Percentiles rank a stretch among this genome's conserved stretches.
Conservation (phyloP, 92 coral and sea anemone genomes). For the Epizoanthus stellaris region DNA sequence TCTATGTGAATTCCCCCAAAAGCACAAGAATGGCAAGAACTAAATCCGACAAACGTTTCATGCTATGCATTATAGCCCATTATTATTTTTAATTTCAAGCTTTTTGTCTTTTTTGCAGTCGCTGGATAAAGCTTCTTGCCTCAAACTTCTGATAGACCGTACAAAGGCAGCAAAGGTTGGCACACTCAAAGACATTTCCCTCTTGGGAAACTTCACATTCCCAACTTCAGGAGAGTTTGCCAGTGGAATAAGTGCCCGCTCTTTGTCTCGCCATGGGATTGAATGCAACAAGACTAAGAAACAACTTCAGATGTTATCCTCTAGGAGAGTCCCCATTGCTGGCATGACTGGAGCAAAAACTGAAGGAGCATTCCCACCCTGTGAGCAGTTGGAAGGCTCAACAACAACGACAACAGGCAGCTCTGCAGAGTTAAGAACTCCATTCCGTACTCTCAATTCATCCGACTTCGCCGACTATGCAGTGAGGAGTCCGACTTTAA, state of each 20-base stretch:
- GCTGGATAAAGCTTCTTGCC: conserved; percentile 1
- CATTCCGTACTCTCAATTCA: no score
- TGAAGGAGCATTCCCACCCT: background rate
- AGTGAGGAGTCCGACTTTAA: no score
- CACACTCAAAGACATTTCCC: conserved; percentile 50
- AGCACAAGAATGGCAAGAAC: no score
- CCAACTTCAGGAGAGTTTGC: conserved; percentile 6
- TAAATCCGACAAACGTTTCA: no score
- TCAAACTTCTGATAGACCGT: background rate
- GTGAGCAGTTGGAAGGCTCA: background rate
- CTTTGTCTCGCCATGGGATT: conserved; percentile 48
- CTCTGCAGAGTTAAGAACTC: background rate
- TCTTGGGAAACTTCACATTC: conserved; percentile 44
- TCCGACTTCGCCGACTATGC: no score
- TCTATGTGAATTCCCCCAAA: no score
- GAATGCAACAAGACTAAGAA: conserved; percentile 7
- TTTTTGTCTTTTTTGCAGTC: background rate
- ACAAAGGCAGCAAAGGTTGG: background rate
- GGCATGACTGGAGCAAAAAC: conserved; percentile 42
- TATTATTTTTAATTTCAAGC: no score
- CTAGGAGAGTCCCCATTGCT: conserved; percentile 30
- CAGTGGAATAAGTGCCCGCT: conserved; percentile 30
- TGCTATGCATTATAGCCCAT: no score
- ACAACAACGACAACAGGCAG: background rate
- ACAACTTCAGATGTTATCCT: conserved; percentile 13